Evolutionary conservation across 2,888 invertebrate genomes (phyloP).

Genomic region (Tetranychus piercei): DNA sequence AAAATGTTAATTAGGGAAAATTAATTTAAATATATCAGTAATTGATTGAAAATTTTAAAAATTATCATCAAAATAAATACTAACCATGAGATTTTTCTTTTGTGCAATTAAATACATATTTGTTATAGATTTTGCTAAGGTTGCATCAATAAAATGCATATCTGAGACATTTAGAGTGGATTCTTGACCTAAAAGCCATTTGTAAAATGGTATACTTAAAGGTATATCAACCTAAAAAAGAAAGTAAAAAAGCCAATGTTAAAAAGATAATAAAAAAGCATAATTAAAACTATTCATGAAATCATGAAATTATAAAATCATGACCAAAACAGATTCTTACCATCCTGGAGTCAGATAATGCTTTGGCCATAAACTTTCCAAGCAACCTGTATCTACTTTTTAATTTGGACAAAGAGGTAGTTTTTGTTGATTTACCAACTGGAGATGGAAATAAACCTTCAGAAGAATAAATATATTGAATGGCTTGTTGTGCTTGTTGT

Average conservation of each 20-base stretch:
- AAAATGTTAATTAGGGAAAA: too few species aligned
- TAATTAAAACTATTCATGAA: conserved; percentile 12
- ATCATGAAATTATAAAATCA: not conserved
- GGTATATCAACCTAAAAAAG: conserved; percentile 70
- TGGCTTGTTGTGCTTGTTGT: conserved; percentile 17
- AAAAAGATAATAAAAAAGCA: not conserved
- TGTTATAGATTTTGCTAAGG: conserved; percentile 46
- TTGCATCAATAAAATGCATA: conserved; percentile 63
- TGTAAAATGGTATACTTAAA: conserved; percentile 80
- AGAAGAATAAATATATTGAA: conserved; percentile 52
- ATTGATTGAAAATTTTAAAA: not conserved
- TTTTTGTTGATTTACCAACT: conserved; percentile 62
- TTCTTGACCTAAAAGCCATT: conserved; percentile 83
- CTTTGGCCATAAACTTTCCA: conserved; percentile 97
- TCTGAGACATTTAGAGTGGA: conserved; percentile 53
- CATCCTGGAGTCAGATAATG: conserved; percentile 97
- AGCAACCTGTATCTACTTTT: conserved; percentile 85
- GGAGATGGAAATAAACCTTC: conserved; percentile 82
- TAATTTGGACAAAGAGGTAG: conserved; percentile 51
- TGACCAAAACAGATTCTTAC: conserved; percentile 36
- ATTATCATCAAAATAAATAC: conserved; percentile 27
- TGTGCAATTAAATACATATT: conserved; percentile 34
- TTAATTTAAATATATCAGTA: too few species aligned
- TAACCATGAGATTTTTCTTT: conserved; percentile 31
- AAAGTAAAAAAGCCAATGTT: not conserved